These are phyloP conservation scores for Platyrinchus mystaceus DNA, from an alignment of 2,797 vertebrate species.

Conservation along the genomic window DNA sequence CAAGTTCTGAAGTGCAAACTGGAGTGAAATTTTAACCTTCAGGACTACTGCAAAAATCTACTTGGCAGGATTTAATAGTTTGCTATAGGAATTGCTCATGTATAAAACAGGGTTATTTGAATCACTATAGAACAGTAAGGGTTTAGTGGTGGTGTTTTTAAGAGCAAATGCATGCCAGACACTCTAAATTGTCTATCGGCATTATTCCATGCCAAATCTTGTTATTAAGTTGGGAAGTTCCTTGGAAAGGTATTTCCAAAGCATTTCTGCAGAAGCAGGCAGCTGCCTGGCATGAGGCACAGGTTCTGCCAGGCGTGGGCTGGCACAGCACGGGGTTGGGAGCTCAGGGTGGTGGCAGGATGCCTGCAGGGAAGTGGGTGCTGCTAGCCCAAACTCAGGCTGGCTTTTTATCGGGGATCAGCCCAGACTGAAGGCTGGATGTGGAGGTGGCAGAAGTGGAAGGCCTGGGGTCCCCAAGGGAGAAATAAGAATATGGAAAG, in stretches of 20 bases:
- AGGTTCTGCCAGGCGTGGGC: not conserved
- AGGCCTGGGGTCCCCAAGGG: not conserved
- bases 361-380: rapidly evolving
- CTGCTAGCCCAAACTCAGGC: not conserved
- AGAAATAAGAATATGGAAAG: not conserved
- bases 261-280: not conserved
- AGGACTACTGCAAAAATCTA: not conserved
- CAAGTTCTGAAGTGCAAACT: not conserved
- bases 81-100: not conserved
- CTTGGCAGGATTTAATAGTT: not conserved
- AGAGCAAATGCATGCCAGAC: not conserved
- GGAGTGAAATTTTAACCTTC: not conserved
- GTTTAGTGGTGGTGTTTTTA: not conserved
- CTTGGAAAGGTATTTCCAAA: not conserved
- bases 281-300: not conserved
- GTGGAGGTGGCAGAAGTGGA: not conserved
- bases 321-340: not conserved
- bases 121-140: not conserved
- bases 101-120: not conserved
- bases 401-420: not conserved
- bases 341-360: not conserved
- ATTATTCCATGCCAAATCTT: rapidly evolving
- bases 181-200: rapidly evolving
- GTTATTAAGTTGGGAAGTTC: not conserved
- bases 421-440: not conserved